These are phyloP conservation scores for Drosophila pseudotakahashii DNA, from an alignment of 2,888 invertebrate genomes.

Conservation along the genomic window DNA sequence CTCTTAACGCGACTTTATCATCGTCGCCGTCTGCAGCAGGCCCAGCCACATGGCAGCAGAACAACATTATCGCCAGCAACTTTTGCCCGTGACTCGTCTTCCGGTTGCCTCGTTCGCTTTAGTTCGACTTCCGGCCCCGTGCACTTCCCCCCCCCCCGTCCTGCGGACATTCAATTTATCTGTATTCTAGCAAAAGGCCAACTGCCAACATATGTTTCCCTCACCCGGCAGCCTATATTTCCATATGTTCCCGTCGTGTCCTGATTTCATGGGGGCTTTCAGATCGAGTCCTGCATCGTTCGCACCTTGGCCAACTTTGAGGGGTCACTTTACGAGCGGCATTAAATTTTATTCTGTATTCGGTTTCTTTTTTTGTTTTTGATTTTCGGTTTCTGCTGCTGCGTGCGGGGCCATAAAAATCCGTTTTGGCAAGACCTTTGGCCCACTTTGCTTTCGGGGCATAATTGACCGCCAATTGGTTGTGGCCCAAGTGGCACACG, in stretches of 20 bases:
- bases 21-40: conserved; percentile 37
- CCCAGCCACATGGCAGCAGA: not conserved
- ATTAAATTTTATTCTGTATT: conserved; percentile 36
- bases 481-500: conserved; percentile 11
- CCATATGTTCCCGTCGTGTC: conserved; percentile 41
- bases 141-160: conserved; percentile 20
- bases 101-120: conserved; percentile 17
- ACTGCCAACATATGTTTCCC: conserved; percentile 42
- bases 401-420: conserved; percentile 25
- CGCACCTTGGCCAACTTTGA: conserved; percentile 27
- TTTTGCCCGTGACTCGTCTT: conserved; percentile 30
- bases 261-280: conserved; percentile 38
- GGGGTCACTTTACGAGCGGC: conserved; percentile 41
- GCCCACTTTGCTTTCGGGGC: conserved; percentile 22
- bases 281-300: conserved; percentile 28
- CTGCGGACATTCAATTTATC: conserved; percentile 36
- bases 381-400: not conserved
- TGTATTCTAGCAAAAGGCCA: conserved; percentile 31
- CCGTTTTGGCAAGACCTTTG: conserved; percentile 32
- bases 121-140: conserved; percentile 36
- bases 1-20: conserved; percentile 47
- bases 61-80: conserved; percentile 20
- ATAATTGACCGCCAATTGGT: conserved; percentile 49
- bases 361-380: too few relatives aligned
- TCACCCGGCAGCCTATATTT: conserved; percentile 14